A percentile compares a stretch with the other conserved stretches of the same genome.
Conservation (phyloP, 2,888 invertebrate genomes). For the Cephus rjabovi region DNA sequence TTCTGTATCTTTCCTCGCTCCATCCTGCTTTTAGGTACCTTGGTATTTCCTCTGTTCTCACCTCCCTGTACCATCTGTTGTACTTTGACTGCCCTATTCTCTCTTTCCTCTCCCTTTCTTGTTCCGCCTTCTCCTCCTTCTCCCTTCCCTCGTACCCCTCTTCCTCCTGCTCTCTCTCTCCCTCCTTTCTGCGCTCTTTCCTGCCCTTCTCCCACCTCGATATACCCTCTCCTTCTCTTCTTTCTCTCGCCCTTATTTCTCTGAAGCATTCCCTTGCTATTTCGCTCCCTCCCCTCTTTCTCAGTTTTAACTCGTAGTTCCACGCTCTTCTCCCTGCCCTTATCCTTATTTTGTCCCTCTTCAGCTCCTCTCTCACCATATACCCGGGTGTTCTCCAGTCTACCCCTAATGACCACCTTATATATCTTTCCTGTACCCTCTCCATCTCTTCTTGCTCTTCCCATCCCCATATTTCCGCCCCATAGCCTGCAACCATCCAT, state of each 20-base stretch:
- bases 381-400: conserved; percentile 12
- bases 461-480: conserved; percentile 23
- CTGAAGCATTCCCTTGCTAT: not conserved
- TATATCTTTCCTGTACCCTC: conserved; percentile 16
- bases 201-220: too few species aligned
- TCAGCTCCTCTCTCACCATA: conserved; percentile 19
- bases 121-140: not conserved
- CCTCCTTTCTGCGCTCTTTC: not conserved
- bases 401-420: conserved; percentile 20
- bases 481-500: too few species aligned
- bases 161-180: not conserved
- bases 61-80: not conserved
- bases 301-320: conserved; percentile 11
- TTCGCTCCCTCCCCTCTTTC: conserved; percentile 1
- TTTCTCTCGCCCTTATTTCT: conserved; percentile 5
- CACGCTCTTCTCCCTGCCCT: conserved; percentile 15
- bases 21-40: conserved; percentile 10
- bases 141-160: not conserved
- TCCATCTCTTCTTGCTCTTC: conserved; percentile 1
- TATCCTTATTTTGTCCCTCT: conserved; percentile 16
- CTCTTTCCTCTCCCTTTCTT: conserved; percentile 1
- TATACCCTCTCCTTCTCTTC: conserved; percentile 11
- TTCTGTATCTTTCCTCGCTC: conserved; percentile 3
- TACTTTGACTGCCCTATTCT: conserved; percentile 5
- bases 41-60: not conserved